Conservation (phyloP, 2,113 vertebrate genomes). For the Mobula birostris region DNA sequence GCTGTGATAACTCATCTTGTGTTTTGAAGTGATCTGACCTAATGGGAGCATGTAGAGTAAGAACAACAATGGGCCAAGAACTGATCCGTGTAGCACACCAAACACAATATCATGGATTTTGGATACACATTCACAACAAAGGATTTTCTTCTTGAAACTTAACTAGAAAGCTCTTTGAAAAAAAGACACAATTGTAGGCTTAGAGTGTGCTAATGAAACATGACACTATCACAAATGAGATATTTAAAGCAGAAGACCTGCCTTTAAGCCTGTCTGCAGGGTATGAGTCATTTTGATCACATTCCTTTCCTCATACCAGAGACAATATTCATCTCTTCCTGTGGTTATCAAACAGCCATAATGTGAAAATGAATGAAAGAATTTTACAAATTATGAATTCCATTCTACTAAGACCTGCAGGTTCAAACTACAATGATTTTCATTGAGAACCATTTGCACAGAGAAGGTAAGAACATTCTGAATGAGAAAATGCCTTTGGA, state of each 20-base stretch:
- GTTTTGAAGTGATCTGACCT: too few relatives aligned
- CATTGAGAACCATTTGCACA: background rate
- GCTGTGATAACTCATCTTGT: too few relatives aligned
- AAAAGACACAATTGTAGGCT: background rate
- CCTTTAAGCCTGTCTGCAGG: background rate
- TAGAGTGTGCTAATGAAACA: background rate
- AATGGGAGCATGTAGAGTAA: too few relatives aligned
- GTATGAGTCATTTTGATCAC: background rate
- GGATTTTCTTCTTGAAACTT: too few relatives aligned
- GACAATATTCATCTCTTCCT: background rate
- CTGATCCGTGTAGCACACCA: too few relatives aligned
- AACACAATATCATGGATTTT: too few relatives aligned
- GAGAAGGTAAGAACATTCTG: background rate
- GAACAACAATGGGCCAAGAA: too few relatives aligned
- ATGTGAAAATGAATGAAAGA: background rate
- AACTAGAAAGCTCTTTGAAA: conserved; percentile 6
- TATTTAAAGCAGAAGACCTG: background rate
- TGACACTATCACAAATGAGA: background rate
- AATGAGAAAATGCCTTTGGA: background rate
- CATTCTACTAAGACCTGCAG: background rate
- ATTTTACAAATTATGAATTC: background rate
- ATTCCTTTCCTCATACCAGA: background rate
- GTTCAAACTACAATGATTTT: background rate
- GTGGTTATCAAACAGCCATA: background rate
- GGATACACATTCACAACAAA: too few relatives aligned